Evolutionary conservation across 2,888 invertebrate species (phyloP).

Genomic region (Drosophila mimica): DNA sequence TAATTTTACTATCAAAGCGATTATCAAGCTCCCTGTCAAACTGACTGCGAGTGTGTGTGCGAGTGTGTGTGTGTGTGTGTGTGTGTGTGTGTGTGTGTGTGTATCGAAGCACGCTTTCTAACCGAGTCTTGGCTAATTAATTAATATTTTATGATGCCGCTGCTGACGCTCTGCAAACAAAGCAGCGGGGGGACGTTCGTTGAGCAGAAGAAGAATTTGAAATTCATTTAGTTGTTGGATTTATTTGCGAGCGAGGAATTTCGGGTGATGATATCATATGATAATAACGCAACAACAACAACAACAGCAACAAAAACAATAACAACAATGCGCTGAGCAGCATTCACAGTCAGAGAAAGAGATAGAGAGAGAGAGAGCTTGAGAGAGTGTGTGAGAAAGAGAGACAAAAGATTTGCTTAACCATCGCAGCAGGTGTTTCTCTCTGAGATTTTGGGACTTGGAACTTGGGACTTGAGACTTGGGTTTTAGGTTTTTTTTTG

Average conservation of each 20-base stretch:
- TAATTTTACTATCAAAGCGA: conserved; percentile 67
- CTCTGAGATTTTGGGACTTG: conserved; percentile 24
- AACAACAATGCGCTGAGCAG: conserved; percentile 43
- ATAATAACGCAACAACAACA: conserved; percentile 76
- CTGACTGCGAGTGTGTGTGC: conserved; percentile 6
- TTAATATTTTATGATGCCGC: conserved; percentile 77
- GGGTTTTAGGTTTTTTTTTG: conserved; percentile 2
- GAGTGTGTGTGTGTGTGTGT: conserved; percentile 19
- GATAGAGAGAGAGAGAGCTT: conserved; percentile 1
- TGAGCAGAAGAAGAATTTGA: conserved; percentile 65
- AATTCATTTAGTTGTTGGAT: conserved; percentile 79
- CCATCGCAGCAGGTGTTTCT: conserved; percentile 81
- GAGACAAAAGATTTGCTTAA: conserved; percentile 48
- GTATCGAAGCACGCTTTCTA: conserved; percentile 69
- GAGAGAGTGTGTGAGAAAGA: conserved; percentile 1
- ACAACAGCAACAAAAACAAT: conserved; percentile 24
- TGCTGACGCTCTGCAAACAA: conserved; percentile 69
- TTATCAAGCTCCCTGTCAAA: conserved; percentile 56
- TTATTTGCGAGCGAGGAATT: conserved; percentile 82
- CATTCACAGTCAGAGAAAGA: conserved; percentile 22
- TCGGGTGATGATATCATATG: conserved; percentile 84
- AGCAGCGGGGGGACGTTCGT: conserved; percentile 68
- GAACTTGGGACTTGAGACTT: conserved; percentile 16
- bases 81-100: conserved; percentile 23
- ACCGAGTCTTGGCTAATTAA: conserved; percentile 67